phyloP scores from a whole-genome alignment of 2,797 vertebrate species.

The Chelidonichthys spinosus region DNA sequence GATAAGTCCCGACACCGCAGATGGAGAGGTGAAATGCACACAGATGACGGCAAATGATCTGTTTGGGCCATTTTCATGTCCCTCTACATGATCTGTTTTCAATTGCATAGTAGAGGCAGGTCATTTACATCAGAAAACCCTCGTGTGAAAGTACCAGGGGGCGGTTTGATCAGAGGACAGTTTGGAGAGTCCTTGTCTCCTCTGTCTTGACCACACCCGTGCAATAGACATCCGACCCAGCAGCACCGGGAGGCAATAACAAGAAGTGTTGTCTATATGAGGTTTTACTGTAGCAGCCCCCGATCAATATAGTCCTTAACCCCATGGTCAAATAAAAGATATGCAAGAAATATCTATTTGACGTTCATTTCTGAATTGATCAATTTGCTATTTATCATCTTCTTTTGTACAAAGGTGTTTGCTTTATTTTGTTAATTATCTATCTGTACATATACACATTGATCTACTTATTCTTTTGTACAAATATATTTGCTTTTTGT shows the following conservation, averaged over 20 bases:
- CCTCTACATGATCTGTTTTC: constrained; percentile 46
- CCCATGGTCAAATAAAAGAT: no score
- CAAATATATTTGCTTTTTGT: no score
- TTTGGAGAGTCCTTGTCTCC: constrained; percentile 11
- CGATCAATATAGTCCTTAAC: neutral
- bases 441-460: no score
- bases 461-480: no score
- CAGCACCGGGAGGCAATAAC: neutral
- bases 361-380: no score
- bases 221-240: constrained; percentile 22
- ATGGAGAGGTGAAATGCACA: constrained; percentile 1
- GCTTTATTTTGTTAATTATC: no score
- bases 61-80: constrained; percentile 20
- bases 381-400: no score
- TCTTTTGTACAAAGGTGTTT: no score
- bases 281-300: neutral
- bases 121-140: constrained; percentile 69
- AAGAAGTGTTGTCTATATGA: constrained; percentile 16
- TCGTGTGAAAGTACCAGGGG: constrained; percentile 36
- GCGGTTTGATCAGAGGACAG: constrained; percentile 38
- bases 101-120: constrained; percentile 21
- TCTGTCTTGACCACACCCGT: constrained; percentile 31
- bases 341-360: no score
- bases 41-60: neutral
- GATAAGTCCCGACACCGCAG: neutral